Evolutionary conservation across 2,113 vertebrate species (phyloP).

Genomic region (Oncorhynchus mykiss): DNA sequence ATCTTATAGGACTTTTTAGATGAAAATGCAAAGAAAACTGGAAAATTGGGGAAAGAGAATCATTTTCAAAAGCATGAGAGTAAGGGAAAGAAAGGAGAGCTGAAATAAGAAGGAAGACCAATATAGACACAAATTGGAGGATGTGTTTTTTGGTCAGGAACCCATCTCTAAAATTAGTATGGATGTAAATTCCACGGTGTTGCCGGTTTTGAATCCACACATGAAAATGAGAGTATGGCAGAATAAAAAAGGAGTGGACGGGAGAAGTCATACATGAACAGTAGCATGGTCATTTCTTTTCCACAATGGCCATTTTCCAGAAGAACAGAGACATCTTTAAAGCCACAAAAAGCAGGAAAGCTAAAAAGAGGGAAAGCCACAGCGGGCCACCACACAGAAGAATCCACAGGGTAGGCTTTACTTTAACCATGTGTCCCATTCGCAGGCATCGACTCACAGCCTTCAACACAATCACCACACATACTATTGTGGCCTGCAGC

Average conservation of each 20-base stretch:
- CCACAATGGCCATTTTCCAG: conserved; percentile 59
- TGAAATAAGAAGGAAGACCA: conserved; percentile 56
- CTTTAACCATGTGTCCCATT: no score
- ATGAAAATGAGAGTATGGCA: conserved; percentile 58
- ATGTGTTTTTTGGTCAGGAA: conserved; percentile 81
- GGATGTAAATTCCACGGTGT: conserved; percentile 75
- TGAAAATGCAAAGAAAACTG: not conserved
- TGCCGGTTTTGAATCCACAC: conserved; percentile 56
- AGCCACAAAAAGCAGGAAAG: conserved; percentile 65
- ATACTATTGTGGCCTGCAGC: conserved; percentile 68
- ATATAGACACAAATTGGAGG: conserved; percentile 78
- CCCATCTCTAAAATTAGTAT: conserved; percentile 76
- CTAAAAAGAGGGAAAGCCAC: conserved; percentile 51
- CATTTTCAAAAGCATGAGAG: not conserved
- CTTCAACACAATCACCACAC: conserved; percentile 54
- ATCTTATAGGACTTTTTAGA: not conserved
- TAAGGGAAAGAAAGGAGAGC: not conserved
- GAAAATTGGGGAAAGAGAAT: not conserved
- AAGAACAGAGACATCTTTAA: conserved; percentile 64
- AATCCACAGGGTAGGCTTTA: no score
- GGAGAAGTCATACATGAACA: conserved; percentile 61
- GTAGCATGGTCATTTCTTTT: conserved; percentile 46
- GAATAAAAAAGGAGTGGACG: conserved; percentile 47
- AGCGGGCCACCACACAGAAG: no score
- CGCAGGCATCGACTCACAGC: no score